These are phyloP conservation scores for Sialis fuliginosa DNA, from an alignment of 2,888 invertebrate species.

Conservation along the genomic window DNA sequence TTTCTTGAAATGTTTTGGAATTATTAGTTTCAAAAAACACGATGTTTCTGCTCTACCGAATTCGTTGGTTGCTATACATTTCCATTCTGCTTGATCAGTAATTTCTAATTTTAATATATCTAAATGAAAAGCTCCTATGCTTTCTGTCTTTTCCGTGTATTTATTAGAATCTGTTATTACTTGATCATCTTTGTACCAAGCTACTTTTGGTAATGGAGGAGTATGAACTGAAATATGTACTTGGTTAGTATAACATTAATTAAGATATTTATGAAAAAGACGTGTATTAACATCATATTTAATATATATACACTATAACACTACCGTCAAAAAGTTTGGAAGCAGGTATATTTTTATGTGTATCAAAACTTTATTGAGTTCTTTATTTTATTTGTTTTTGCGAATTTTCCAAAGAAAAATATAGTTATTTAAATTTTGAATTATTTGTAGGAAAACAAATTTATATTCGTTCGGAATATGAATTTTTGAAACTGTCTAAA, in stretches of 20 bases:
- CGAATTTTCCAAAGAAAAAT: too few relatives aligned
- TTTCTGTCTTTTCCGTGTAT: constrained; percentile 52
- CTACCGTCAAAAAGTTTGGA: too few relatives aligned
- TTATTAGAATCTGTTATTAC: constrained; percentile 44
- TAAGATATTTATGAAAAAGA: background rate
- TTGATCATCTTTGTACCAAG: constrained; percentile 81
- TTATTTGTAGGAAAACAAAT: too few relatives aligned
- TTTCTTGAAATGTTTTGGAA: constrained; percentile 77
- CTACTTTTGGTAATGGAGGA: constrained; percentile 59
- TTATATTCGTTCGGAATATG: too few relatives aligned
- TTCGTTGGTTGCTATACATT: constrained; percentile 76
- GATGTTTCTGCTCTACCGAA: constrained; percentile 79
- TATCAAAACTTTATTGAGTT: too few relatives aligned
- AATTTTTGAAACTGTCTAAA: too few relatives aligned
- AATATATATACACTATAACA: too few relatives aligned
- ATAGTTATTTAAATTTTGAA: too few relatives aligned
- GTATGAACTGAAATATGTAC: constrained; percentile 43
- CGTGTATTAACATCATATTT: constrained; percentile 1
- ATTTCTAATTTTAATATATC: constrained; percentile 60
- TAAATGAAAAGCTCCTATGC: constrained; percentile 52
- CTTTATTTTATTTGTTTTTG: too few relatives aligned
- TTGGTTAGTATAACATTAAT: constrained; percentile 1
- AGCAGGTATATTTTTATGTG: too few relatives aligned
- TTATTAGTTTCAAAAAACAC: constrained; percentile 65
- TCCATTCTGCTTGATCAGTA: constrained; percentile 82